A percentile compares a stretch with the other conserved stretches of the same genome.
Evolutionary conservation across 2,888 invertebrate genomes (phyloP).

Genomic region (Agonopterix arenella): DNA sequence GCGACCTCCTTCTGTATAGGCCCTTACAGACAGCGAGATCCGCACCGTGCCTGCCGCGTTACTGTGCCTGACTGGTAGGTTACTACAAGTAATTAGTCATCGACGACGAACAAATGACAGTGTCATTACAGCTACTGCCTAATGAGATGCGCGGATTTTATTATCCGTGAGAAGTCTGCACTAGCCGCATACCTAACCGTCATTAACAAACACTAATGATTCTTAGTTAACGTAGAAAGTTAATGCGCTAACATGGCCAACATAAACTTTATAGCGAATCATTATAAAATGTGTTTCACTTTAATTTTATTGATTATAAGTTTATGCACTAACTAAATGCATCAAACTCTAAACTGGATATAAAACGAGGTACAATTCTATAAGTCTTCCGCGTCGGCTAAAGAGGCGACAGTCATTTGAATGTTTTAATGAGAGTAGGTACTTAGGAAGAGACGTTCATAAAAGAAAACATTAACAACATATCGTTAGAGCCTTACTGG

Average conservation of each 20-base stretch:
- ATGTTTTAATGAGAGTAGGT: slow-evolving; percentile 10
- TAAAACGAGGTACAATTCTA: slow-evolving; percentile 17
- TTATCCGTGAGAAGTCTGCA: slow-evolving; percentile 20
- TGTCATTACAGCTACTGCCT: slow-evolving; percentile 29
- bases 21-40: too few relatives aligned
- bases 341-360: slow-evolving; percentile 20
- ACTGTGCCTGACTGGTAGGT: too few relatives aligned
- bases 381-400: slow-evolving; percentile 22
- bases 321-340: background rate
- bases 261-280: slow-evolving; percentile 24
- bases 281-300: slow-evolving; percentile 22
- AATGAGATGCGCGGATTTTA: slow-evolving; percentile 37
- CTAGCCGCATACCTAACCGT: slow-evolving; percentile 16
- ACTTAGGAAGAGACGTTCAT: background rate
- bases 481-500: background rate
- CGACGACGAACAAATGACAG: slow-evolving; percentile 13
- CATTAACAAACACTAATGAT: slow-evolving; percentile 26
- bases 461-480: background rate
- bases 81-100: slow-evolving; percentile 17
- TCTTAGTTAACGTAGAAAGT: slow-evolving; percentile 33
- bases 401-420: slow-evolving; percentile 13
- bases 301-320: slow-evolving; percentile 10
- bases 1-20: background rate
- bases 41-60: too few relatives aligned
- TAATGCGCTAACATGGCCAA: slow-evolving; percentile 7